Conservation (phyloP, 2,888 invertebrate genomes). For the Pterostichus niger region DNA sequence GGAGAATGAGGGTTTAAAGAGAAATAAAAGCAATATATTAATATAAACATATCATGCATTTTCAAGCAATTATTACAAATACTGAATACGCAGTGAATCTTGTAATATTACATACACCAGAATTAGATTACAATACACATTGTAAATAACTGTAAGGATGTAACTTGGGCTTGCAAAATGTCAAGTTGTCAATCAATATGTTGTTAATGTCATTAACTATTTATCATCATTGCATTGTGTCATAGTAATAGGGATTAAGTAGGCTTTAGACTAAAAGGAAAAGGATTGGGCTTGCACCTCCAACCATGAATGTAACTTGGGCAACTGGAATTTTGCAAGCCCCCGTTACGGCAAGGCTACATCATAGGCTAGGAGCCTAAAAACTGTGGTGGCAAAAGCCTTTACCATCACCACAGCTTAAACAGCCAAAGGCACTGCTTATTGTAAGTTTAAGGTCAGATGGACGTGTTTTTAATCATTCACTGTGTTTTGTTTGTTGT, state of each 20-base stretch:
- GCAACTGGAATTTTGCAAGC: slow-evolving; percentile 24
- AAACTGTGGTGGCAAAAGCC: slow-evolving; percentile 65
- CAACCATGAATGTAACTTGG: too few relatives aligned
- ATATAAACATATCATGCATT: slow-evolving; percentile 92
- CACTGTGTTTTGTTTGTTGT: slow-evolving; percentile 33
- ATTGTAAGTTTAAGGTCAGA: slow-evolving; percentile 49
- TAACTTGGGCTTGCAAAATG: slow-evolving; percentile 46
- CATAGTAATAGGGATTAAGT: too few relatives aligned
- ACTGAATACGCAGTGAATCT: slow-evolving; percentile 82
- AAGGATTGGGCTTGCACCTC: not conserved
- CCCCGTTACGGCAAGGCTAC: slow-evolving; percentile 46
- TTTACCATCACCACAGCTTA: slow-evolving; percentile 64
- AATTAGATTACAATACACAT: slow-evolving; percentile 79
- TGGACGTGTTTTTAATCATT: slow-evolving; percentile 39
- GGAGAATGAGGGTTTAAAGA: slow-evolving; percentile 71
- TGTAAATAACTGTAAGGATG: slow-evolving; percentile 73
- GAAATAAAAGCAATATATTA: slow-evolving; percentile 78
- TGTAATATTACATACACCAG: slow-evolving; percentile 78
- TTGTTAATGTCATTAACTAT: too few relatives aligned
- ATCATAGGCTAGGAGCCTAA: slow-evolving; percentile 14
- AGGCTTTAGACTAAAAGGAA: too few relatives aligned
- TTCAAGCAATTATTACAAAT: slow-evolving; percentile 92
- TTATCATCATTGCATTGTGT: too few relatives aligned
- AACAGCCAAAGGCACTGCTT: slow-evolving; percentile 53
- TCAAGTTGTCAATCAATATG: too few relatives aligned